phyloP scores from a whole-genome alignment of 35 echinoderm and acorn worm species.

The Amphiura filiformis region DNA sequence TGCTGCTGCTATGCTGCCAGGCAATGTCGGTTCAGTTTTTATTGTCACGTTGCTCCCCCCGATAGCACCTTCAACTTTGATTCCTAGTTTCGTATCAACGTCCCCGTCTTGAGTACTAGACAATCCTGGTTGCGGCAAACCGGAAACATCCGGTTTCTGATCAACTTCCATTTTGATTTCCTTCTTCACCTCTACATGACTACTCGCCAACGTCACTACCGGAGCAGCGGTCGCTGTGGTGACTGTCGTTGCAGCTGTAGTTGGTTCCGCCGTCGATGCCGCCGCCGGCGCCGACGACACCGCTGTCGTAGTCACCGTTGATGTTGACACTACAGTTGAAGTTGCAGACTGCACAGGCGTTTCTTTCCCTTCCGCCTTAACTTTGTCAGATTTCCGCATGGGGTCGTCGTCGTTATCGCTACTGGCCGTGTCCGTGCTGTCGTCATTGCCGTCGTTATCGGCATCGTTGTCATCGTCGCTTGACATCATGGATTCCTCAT shows the following conservation, averaged over 20 bases:
- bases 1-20: not conserved
- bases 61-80: not conserved
- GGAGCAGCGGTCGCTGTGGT: too few species aligned
- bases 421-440: conserved; percentile 94
- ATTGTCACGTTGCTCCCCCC: not conserved
- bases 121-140: not conserved
- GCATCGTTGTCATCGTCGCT: conserved; percentile 90
- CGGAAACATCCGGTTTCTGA: not conserved
- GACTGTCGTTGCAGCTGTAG: not conserved
- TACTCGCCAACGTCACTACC: too few species aligned
- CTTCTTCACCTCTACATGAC: conserved; percentile 13
- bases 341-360: not conserved
- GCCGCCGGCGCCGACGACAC: conserved; percentile 2
- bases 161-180: conserved; percentile 21
- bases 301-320: not conserved
- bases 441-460: conserved; percentile 57
- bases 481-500: conserved; percentile 55
- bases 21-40: not conserved
- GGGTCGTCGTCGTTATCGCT: conserved; percentile 83
- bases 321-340: not conserved
- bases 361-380: not conserved
- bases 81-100: not conserved
- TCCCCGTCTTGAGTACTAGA: not conserved
- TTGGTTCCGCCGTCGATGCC: not conserved
- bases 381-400: not conserved